Conservation (phyloP, 2,797 vertebrate genomes). For the Gallirallus australis region DNA sequence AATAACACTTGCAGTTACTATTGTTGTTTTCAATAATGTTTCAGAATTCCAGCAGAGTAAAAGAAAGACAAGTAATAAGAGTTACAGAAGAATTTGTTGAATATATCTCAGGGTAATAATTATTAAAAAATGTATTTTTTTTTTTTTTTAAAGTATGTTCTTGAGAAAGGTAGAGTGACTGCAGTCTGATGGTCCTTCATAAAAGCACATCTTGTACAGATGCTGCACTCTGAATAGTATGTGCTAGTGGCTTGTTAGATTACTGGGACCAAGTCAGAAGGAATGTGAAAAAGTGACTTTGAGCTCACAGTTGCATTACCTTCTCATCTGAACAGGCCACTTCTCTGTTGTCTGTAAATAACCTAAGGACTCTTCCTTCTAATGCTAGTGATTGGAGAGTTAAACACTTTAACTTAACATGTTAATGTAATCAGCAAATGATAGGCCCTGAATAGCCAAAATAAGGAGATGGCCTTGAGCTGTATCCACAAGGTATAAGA, state of each 20-base stretch:
- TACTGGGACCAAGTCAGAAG: neutral
- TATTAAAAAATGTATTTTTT: neutral
- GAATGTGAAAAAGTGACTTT: neutral
- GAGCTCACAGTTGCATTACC: neutral
- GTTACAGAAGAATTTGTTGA: neutral
- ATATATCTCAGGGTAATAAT: neutral
- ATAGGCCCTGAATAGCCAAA: too few species aligned
- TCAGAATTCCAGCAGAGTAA: neutral
- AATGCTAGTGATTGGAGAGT: neutral
- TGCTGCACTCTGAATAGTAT: neutral
- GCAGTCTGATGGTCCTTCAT: neutral
- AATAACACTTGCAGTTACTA: neutral
- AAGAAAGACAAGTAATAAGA: neutral
- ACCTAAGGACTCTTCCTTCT: neutral
- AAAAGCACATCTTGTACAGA: neutral
- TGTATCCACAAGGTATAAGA: too few species aligned
- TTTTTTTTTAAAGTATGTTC: neutral
- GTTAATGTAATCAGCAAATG: too few species aligned
- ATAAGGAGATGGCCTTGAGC: too few species aligned
- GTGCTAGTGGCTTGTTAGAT: neutral
- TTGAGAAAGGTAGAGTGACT: neutral
- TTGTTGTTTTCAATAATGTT: neutral
- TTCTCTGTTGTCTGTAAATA: neutral
- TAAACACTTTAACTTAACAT: too few species aligned
- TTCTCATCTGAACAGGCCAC: neutral